These are phyloP conservation scores for Zingel zingel DNA, from an alignment of 2,113 vertebrate species.

Conservation along the genomic window DNA sequence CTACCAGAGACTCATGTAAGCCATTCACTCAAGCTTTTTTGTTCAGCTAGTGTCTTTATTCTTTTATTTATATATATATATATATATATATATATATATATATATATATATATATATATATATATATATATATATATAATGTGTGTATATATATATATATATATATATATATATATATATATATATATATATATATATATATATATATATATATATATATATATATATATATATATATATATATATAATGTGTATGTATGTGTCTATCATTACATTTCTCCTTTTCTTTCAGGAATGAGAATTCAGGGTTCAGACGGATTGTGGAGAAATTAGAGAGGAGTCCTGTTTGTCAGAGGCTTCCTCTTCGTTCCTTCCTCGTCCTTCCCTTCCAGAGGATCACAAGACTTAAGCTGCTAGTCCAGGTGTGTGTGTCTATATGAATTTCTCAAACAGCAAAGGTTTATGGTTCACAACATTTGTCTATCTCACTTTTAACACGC, in stretches of 20 bases:
- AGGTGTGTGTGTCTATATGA: constrained; percentile 81
- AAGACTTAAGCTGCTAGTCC: constrained; percentile 94
- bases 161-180: too few species aligned
- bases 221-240: too few species aligned
- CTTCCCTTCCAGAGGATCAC: constrained; percentile 98
- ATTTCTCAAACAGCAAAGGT: neutral
- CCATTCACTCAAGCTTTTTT: neutral
- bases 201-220: too few species aligned
- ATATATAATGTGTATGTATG: neutral
- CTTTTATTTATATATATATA: neutral
- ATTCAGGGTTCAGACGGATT: constrained; percentile 88
- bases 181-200: too few species aligned
- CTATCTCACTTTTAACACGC: constrained; percentile 7
- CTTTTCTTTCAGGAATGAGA: constrained; percentile 85
- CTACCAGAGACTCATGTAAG: constrained; percentile 94
- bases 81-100: too few species aligned
- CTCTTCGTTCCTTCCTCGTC: constrained; percentile 96
- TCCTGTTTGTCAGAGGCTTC: constrained; percentile 92
- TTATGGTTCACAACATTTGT: neutral
- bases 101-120: too few species aligned
- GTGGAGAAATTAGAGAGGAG: constrained; percentile 92
- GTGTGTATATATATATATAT: too few species aligned
- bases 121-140: too few species aligned
- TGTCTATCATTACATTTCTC: neutral
- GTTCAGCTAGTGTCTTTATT: neutral